Conservation (phyloP, 2,113 vertebrate genomes). For the Azemiops feae region DNA sequence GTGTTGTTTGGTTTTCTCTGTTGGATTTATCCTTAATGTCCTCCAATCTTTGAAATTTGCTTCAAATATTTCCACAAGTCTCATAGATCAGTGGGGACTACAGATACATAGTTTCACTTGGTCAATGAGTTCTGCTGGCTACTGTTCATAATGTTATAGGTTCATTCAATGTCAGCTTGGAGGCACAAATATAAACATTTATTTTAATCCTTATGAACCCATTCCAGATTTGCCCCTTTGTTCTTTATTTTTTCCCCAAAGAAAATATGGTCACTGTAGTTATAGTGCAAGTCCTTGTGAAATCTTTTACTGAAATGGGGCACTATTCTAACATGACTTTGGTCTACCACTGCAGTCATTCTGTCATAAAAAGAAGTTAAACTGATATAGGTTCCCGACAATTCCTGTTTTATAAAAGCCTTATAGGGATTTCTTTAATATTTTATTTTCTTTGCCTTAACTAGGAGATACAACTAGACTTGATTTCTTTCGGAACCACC, state of each 20-base stretch:
- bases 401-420: background rate
- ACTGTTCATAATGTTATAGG: background rate
- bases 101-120: background rate
- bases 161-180: background rate
- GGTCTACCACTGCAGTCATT: background rate
- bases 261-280: background rate
- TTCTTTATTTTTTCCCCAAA: background rate
- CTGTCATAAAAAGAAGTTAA: background rate
- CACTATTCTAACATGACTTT: background rate
- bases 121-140: background rate
- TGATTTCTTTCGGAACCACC: background rate
- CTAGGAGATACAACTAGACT: background rate
- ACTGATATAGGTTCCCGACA: background rate
- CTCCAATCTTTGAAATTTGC: background rate
- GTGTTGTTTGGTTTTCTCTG: background rate
- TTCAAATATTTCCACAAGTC: background rate
- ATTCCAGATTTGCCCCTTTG: background rate
- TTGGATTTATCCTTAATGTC: background rate
- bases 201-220: background rate
- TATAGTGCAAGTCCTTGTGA: background rate
- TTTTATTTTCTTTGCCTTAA: background rate
- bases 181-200: background rate
- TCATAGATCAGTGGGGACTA: background rate
- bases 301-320: background rate
- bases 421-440: background rate